Evolutionary conservation across 2,113 vertebrate genomes (phyloP), one percentile per base, ranked within the genome.

Genomic region (Struthio camelus): DNA sequence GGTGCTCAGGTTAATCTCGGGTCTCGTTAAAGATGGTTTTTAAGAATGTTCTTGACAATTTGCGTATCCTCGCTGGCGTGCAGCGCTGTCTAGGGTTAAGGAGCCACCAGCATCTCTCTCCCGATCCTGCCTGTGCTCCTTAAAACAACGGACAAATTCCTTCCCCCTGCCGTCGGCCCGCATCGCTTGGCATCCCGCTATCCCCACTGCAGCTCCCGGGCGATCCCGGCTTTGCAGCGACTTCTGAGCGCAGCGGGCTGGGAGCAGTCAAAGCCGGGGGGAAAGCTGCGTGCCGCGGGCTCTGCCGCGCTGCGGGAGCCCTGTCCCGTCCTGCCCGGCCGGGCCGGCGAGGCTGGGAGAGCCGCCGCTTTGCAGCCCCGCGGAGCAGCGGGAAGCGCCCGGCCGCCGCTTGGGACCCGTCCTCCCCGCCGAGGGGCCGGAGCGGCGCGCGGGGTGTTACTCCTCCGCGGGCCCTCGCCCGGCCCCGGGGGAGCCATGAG

Each of bases 131-230:
- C 85, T 56, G 59, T 85, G 88, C 92, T 95, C 69, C 90, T 92
- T 76, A 11, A 77, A 86, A 96, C 83, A 93, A 96, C 94, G 86
- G 94, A 4, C 77, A 67, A 2, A 0, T 97, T 96, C 95, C 88
- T 93, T 14, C 38, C 76, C 1, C 1, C 38, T 73, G 93, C 83
- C 69, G 90, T n/a, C 96, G 92, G 86, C 54, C 44, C 44, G 69
- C 69, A 93, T 96, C 83, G 58, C 0, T 30, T 42, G 69, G 20
- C 50, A 65, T 22, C 5, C 65, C 90, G n/a, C 30, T 81, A 42
- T 0, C 93, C 62, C 0, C 0, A 8, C 73, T 81, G n/a, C n/a
- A n/a, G n/a, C n/a, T n/a, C n/a, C 38, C 86, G 77, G 69, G 80
- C 75, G 59, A 65, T 62, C 70, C 46, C 4, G 3, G 42, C 54